phyloP scores from a whole-genome alignment of 2,888 invertebrate genomes.

The Hypsopygia costalis region DNA sequence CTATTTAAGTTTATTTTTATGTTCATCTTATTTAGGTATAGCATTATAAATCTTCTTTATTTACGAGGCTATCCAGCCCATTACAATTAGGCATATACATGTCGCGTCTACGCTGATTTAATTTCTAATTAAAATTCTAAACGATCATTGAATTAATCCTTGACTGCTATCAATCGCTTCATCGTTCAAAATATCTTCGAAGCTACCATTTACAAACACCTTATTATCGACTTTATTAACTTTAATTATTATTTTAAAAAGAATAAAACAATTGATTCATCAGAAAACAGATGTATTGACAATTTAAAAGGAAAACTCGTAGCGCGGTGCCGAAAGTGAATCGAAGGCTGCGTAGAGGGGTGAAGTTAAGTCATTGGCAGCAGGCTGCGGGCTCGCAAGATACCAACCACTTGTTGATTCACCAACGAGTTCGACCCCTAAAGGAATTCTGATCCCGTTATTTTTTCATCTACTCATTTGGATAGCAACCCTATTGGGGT shows the following conservation, averaged over 20 bases:
- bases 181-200: too few relatives aligned
- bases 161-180: too few relatives aligned
- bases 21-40: too few relatives aligned
- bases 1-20: too few relatives aligned
- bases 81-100: too few relatives aligned
- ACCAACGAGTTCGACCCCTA: conserved; percentile 8
- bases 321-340: conserved; percentile 4
- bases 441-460: not conserved
- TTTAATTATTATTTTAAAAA: too few relatives aligned
- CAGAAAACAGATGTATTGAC: not conserved
- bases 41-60: too few relatives aligned
- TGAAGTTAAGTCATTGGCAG: conserved; percentile 7
- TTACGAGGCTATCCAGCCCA: too few relatives aligned
- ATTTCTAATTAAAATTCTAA: not conserved
- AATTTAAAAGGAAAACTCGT: conserved; percentile 10
- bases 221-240: too few relatives aligned
- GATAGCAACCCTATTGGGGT: not conserved
- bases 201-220: too few relatives aligned
- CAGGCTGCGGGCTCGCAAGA: conserved; percentile 3
- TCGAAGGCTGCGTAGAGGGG: not conserved
- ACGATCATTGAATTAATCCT: not conserved
- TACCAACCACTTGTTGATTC: conserved; percentile 13
- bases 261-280: not conserved
- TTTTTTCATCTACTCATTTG: not conserved
- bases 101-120: not conserved